Percentiles rank a stretch among this genome's conserved stretches.
These are phyloP conservation scores for Dromas ardeola DNA, from an alignment of 2,113 vertebrate genomes.

Conservation along the genomic window DNA sequence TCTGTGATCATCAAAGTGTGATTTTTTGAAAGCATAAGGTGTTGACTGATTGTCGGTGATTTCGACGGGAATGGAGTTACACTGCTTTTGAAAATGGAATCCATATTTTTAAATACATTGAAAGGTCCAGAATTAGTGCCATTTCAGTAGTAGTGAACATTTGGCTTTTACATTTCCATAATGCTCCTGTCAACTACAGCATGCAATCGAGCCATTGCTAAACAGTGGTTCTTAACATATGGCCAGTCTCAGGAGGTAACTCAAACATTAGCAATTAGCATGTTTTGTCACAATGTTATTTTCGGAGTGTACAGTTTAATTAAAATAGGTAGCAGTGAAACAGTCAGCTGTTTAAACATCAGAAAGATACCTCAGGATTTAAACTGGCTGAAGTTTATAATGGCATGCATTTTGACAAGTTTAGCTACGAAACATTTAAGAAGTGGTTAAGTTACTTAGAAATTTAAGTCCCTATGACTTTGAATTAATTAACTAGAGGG, in stretches of 20 bases:
- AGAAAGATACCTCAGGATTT: conserved; percentile 26
- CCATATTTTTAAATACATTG: not conserved
- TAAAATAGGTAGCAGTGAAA: conserved; percentile 54
- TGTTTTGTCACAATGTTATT: conserved; percentile 62
- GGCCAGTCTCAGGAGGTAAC: conserved; percentile 49
- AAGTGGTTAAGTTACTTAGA: not conserved
- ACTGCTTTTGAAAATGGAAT: not conserved
- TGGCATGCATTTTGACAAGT: not conserved
- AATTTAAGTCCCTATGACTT: not conserved
- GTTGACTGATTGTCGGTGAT: not conserved
- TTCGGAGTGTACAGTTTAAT: conserved; percentile 63
- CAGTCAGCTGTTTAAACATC: conserved; percentile 46
- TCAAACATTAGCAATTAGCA: conserved; percentile 53
- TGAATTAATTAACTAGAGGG: not conserved
- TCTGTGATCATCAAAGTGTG: not conserved
- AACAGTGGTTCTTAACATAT: conserved; percentile 48
- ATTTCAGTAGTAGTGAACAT: not conserved
- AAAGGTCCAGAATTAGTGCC: not conserved
- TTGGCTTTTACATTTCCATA: conserved; percentile 16
- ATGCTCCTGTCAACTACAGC: not conserved
- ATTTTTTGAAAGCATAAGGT: not conserved
- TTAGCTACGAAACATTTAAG: conserved; percentile 2
- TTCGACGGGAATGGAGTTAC: not conserved
- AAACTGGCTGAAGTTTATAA: not conserved
- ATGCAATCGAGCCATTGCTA: not conserved